phyloP scores from a whole-genome alignment of 2,113 vertebrate genomes.

The Nyctereutes procyonoides region DNA sequence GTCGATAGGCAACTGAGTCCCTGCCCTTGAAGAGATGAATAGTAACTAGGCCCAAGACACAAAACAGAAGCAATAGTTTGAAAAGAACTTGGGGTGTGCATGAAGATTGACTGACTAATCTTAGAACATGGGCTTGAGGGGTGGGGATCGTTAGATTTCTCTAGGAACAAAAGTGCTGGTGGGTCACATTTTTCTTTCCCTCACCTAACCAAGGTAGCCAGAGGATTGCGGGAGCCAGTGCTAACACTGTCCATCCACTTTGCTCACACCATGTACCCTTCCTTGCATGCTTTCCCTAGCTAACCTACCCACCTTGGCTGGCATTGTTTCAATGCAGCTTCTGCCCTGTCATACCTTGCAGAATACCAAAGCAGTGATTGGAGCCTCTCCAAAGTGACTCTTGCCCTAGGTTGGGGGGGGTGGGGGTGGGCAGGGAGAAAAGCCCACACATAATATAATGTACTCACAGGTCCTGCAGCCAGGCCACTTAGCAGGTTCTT shows the following conservation, averaged over 20 bases:
- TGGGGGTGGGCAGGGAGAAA: not conserved
- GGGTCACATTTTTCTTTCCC: not conserved
- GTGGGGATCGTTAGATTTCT: not conserved
- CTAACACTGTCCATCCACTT: not conserved
- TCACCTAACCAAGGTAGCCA: not conserved
- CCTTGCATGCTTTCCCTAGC: not conserved
- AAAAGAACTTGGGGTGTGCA: not conserved
- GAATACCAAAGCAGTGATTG: not conserved
- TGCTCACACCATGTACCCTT: not conserved
- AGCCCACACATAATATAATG: not conserved
- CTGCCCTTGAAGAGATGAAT: not conserved
- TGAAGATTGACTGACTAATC: not conserved
- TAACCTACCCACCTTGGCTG: not conserved
- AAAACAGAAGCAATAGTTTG: not conserved
- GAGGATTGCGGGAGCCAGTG: not conserved
- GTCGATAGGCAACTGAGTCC: not conserved
- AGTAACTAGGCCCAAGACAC: not conserved
- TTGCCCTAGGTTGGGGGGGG: not conserved
- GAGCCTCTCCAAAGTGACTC: not conserved
- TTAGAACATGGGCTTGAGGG: not conserved
- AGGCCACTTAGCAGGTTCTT: not conserved
- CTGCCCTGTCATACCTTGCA: not conserved
- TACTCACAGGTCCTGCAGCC: not conserved
- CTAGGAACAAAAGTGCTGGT: not conserved
- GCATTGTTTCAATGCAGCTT: not conserved